A percentile compares a stretch with the other conserved stretches of the same genome.
Conservation (phyloP, 1,140 invertebrate genomes). For the Lordiphosa collinella region DNA sequence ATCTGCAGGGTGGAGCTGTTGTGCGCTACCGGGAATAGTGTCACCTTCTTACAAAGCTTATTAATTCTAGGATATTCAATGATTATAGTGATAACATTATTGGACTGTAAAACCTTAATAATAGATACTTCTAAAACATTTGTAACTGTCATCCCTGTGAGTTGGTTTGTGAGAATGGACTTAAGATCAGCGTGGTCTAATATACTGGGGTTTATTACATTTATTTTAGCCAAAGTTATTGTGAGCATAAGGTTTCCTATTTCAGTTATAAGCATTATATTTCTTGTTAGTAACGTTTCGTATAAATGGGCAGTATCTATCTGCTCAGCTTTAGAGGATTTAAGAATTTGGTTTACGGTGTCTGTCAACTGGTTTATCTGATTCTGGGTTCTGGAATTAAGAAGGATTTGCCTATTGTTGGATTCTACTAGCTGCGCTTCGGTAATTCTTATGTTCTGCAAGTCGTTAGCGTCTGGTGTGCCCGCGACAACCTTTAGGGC, state of each 20-base stretch:
- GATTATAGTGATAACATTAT: too few species aligned
- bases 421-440: conserved; percentile 1
- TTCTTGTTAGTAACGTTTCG: not conserved
- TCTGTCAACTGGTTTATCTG: conserved; percentile 10
- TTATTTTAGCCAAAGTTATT: conserved; percentile 9
- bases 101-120: too few species aligned
- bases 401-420: conserved; percentile 11
- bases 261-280: conserved; percentile 2
- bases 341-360: conserved; percentile 1
- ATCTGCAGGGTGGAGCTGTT: not conserved
- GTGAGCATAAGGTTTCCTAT: conserved; percentile 13
- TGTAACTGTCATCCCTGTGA: too few species aligned
- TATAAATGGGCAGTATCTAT: not conserved
- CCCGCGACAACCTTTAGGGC: conserved; percentile 7
- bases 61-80: too few species aligned
- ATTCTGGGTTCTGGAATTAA: not conserved
- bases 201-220: conserved; percentile 8
- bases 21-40: not conserved
- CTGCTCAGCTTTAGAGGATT: not conserved
- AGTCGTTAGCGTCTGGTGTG: not conserved
- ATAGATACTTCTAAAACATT: too few species aligned
- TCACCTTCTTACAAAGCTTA: not conserved
- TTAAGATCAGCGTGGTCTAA: conserved; percentile 6
- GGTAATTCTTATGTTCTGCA: conserved; percentile 3
- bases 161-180: too few species aligned